Base-by-base conservation (phyloP, 2,797 vertebrate species). In the Adrianichthys oophorus region DNA sequence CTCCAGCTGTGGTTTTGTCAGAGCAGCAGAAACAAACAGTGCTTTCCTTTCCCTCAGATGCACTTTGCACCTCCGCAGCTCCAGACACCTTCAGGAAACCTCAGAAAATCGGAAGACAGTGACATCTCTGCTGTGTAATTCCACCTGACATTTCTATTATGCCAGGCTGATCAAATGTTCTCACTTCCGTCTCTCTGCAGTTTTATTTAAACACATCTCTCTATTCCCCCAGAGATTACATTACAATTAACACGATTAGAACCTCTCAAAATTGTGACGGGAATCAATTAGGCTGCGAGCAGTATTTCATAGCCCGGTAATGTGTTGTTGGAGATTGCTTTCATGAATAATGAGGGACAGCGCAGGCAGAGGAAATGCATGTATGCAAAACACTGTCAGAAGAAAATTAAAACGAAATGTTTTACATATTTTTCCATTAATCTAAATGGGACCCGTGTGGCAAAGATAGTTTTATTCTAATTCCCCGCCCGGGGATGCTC, bases 341-440 rank as follows among this genome's bases (percentile, higher is more conserved):
- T 90, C 92, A 95, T 94, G 95, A 96, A 95, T 95, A 92, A 94
- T 91, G 92, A 92, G 92, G 90, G 92, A 87, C 86, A 65, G 85
- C 88, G 85, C 90, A 83, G 82, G 85, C 76, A 60, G 82, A 68
- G 86, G 73, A 87, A 87, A 91, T 80, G 83, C 85, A 76, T 85
- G 89, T 87, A 91, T 91, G 91, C 91, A 89, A 88, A 93, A 91
- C 93, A 91, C 89, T 69, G 90, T 91, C 91, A 83, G 86, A 67
- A 89, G 91, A 92, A 92, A 90, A 92, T 92, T 92, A 93, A 93
- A 92, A 93, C 83, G 85, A 91, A 91, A 93, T 87, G 88, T 92
- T 94, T 93, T 92, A 92, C 92, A 94, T 94, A 93, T 95, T 94
- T 95, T 94, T 93, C 90, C 94, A 96, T 96, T 96, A 94, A 95